A percentile compares a stretch with the other conserved stretches of the same genome.
Conservation (phyloP, 2,797 vertebrate genomes). For the Catostomus latipinnis region DNA sequence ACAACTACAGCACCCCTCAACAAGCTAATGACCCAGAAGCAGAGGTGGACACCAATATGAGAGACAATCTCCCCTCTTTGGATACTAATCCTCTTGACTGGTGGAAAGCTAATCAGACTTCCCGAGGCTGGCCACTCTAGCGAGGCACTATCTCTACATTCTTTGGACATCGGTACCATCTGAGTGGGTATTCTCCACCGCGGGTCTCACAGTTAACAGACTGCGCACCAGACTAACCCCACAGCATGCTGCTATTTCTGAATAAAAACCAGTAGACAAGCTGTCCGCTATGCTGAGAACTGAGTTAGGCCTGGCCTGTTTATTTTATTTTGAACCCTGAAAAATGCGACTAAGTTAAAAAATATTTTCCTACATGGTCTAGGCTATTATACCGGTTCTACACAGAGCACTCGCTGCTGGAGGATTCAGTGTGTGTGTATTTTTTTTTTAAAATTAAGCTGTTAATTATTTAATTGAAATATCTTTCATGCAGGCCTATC, state of each 20-base stretch:
- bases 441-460: too few species aligned
- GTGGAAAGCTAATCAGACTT: constrained; percentile 1
- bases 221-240: constrained; percentile 63
- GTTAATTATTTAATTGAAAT: too few species aligned
- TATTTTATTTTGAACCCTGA: too few species aligned
- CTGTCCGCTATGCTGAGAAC: too few species aligned
- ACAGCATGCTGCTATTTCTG: constrained; percentile 68
- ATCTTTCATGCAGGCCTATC: too few species aligned
- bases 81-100: constrained; percentile 8
- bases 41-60: background rate
- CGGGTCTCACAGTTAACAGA: constrained; percentile 62
- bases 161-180: constrained; percentile 33
- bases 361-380: too few species aligned
- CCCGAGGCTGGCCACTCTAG: constrained; percentile 10
- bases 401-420: too few species aligned
- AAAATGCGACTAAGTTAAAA: too few species aligned
- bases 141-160: constrained; percentile 13
- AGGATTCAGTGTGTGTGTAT: too few species aligned
- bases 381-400: too few species aligned
- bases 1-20: background rate
- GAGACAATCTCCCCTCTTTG: background rate
- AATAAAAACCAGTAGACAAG: constrained; percentile 55
- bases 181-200: constrained; percentile 57
- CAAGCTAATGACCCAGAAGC: background rate
- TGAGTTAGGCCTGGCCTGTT: too few species aligned